Evolutionary conservation across 2,113 vertebrate genomes (phyloP).

Genomic region (Grammomys dolichurus): DNA sequence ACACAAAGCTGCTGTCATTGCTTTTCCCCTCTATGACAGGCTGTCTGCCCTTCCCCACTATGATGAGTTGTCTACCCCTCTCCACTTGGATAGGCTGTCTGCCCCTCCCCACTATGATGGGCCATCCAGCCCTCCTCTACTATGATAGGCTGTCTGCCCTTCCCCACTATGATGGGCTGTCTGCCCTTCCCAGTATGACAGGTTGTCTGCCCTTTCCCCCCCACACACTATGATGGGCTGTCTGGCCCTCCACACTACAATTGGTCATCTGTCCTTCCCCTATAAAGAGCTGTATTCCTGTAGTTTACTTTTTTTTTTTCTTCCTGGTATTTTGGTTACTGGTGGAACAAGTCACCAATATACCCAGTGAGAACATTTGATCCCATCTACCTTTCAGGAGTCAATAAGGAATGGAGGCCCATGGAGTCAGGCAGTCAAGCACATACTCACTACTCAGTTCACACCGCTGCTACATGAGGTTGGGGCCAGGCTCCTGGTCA

Average conservation of each 20-base stretch:
- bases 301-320: background rate
- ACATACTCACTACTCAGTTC: fast-evolving
- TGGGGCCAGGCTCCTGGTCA: background rate
- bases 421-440: background rate
- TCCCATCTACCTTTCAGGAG: background rate
- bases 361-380: background rate
- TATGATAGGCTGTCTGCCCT: background rate
- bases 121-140: too few species aligned
- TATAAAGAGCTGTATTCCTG: background rate
- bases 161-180: background rate
- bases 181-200: background rate
- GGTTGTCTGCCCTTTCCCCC: too few species aligned
- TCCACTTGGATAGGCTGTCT: background rate
- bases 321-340: background rate
- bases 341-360: background rate
- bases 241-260: background rate
- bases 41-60: too few species aligned
- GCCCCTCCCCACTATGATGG: background rate
- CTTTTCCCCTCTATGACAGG: background rate
- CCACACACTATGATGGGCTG: background rate
- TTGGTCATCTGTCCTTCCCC: background rate
- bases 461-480: background rate
- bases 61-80: background rate
- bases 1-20: background rate
- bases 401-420: background rate